Evolutionary conservation across 2,113 vertebrate species (phyloP).

Genomic region (Rhipidura dahli): DNA sequence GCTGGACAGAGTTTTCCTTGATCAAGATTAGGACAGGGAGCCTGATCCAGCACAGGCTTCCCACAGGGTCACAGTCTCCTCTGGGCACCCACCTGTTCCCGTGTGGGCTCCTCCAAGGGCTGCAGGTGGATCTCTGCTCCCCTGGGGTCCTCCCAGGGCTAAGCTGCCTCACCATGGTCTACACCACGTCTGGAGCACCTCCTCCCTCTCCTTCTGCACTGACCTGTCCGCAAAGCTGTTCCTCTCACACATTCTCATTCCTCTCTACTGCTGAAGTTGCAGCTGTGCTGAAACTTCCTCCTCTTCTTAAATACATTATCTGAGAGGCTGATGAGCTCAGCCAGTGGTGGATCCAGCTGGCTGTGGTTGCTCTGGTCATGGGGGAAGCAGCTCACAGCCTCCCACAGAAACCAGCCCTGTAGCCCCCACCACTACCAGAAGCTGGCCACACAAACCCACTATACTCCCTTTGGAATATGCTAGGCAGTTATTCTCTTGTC

Average conservation of each 20-base stretch:
- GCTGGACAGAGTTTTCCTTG: neutral
- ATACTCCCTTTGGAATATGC: neutral
- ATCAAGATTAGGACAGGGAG: neutral
- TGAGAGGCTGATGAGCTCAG: neutral
- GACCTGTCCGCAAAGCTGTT: neutral
- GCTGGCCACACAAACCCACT: neutral
- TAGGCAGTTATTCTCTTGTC: neutral
- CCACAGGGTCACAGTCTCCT: neutral
- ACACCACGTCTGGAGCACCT: neutral
- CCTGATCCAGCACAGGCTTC: neutral
- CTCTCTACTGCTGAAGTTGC: neutral
- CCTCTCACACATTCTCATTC: neutral
- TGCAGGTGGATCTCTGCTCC: neutral
- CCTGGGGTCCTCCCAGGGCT: neutral
- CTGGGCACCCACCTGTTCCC: neutral
- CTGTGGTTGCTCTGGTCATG: accelerated
- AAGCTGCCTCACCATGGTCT: neutral
- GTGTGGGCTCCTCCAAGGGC: no score
- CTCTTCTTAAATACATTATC: neutral
- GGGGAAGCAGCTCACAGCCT: neutral
- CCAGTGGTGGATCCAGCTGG: neutral
- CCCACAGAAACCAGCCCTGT: neutral
- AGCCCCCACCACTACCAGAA: neutral
- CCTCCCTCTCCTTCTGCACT: neutral
- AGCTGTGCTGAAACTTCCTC: neutral